Base-by-base conservation (phyloP, 2,888 invertebrate species). In the Conchocele bisecta region DNA sequence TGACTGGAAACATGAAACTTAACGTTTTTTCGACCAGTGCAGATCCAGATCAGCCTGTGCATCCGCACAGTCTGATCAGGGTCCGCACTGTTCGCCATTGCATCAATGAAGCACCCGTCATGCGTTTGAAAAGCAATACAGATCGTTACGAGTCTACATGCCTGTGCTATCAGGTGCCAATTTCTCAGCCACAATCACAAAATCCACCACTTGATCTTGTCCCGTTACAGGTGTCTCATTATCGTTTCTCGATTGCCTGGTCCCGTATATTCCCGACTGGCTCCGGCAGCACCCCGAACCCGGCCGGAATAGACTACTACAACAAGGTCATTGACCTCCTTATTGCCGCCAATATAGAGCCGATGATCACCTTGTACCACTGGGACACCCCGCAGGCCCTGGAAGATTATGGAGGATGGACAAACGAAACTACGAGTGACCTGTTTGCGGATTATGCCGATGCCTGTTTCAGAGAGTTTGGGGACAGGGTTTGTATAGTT, bases 291-390 rank as follows among this genome's bases (percentile, higher is more conserved):
- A 53, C 44, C n/a, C 56, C 61, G 15, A 97, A 95, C 86, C 91
- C 92, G 35, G 92, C 93, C 3, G 97, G 95, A 13, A 92, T 97
- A 7, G 91, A 93, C 63, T 96, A 96, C 90, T 97, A 97, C 89
- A 94, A 94, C 83, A 93, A 94, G 76, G 90, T 97, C 44, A 94
- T 96, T 58, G 92, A 95, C 83, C 94, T 94, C 81, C 92, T 96
- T 6, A 73, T 94, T 4, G 91, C 89, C 0, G 91, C 92, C 51
- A 92, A 92, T 17, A 94, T 95, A 68, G 88, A 91, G 59, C 94
- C 95, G 1, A 82, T 91, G 72, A 89, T 93, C 11, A 94, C 93
- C 92, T 93, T 91, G 91, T 93, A 84, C 71, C 88, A 81, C 77
- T 86, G 83, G 83, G 91, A 91, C 77, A 80, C 89, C 54, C 91